These are phyloP conservation scores for Cosmopolites sordidus DNA, from an alignment of 2,888 invertebrate genomes.

Conservation along the genomic window DNA sequence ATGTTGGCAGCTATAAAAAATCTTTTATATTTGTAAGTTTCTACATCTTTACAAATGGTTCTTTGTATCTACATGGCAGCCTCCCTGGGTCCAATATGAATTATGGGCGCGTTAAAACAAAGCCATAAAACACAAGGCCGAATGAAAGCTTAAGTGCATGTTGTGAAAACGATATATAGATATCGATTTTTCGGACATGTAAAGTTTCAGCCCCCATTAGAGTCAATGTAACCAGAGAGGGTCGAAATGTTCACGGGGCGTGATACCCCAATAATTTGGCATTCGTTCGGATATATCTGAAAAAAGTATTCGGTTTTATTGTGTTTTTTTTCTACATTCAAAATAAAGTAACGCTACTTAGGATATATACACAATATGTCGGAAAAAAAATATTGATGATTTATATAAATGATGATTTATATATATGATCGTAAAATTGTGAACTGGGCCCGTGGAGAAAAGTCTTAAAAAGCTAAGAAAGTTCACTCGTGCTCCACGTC, in stretches of 20 bases:
- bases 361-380: too few species aligned
- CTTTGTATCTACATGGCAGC: slow-evolving; percentile 12
- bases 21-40: slow-evolving; percentile 14
- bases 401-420: too few species aligned
- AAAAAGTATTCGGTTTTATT: background rate
- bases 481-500: too few species aligned
- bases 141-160: slow-evolving; percentile 23
- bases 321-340: background rate
- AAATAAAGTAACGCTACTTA: too few species aligned
- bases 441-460: too few species aligned
- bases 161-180: slow-evolving; percentile 17
- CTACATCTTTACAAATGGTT: slow-evolving; percentile 20
- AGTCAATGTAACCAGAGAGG: slow-evolving; percentile 4
- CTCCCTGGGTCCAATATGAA: slow-evolving; percentile 20
- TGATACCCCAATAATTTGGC: slow-evolving; percentile 1
- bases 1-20: slow-evolving; percentile 14
- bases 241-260: background rate
- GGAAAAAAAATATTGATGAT: too few species aligned
- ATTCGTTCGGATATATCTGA: background rate
- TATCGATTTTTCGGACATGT: slow-evolving; percentile 17
- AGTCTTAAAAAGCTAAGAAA: too few species aligned
- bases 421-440: too few species aligned
- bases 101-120: slow-evolving; percentile 23
- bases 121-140: slow-evolving; percentile 23
- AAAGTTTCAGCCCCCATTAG: slow-evolving; percentile 3